Base-by-base conservation (phyloP, 2,113 vertebrate species). In the Lichenostomus cassidix region DNA sequence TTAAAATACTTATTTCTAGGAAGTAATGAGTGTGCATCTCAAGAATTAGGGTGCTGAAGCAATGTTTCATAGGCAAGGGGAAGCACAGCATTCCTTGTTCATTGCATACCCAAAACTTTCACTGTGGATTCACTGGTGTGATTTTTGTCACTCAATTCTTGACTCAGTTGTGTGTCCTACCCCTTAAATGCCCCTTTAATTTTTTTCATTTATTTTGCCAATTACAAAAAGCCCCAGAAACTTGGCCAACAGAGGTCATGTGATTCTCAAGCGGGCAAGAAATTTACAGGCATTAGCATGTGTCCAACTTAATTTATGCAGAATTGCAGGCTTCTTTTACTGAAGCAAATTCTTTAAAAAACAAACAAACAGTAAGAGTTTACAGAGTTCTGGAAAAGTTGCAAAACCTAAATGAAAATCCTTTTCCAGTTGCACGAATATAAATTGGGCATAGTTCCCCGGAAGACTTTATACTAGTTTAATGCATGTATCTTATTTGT, bases 101-200 rank as follows among this genome's bases (percentile, higher is more conserved):
- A 7, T 16, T 53, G 22, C 0, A 1, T 14, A 50, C 11, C 7
- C 29, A 4, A 24, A 87, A 4, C 5, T 18, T 4, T 49, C 41
- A 4, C 24, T 22, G 23, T 41, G 58, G 69, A 41, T 67, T 78
- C 31, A 25, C 13, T 41, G 42, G 10, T 55, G 65, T n/a, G 33
- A 29, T 29, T 87, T 87, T 83, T 67, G 29, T 74, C n/a, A 11
- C 50, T 77, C 47, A 12, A 31, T 89, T 90, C 21, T 84, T 1
- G 6, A 14, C 15, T 33, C 1, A 0, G 3, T 73, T 62, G 28
- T 39, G 27, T 70, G 29, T 31, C 7, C 4, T 28, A 35, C 21
- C 7, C 0, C 2, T 15, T 6, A 6, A 42, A 8, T 1, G 4
- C 11, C 1, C 0, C 9, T 2, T 12, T 20, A 24, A 4, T 5